Evolutionary conservation across 1,140 invertebrate species (phyloP).

Genomic region (Zophobas morio): DNA sequence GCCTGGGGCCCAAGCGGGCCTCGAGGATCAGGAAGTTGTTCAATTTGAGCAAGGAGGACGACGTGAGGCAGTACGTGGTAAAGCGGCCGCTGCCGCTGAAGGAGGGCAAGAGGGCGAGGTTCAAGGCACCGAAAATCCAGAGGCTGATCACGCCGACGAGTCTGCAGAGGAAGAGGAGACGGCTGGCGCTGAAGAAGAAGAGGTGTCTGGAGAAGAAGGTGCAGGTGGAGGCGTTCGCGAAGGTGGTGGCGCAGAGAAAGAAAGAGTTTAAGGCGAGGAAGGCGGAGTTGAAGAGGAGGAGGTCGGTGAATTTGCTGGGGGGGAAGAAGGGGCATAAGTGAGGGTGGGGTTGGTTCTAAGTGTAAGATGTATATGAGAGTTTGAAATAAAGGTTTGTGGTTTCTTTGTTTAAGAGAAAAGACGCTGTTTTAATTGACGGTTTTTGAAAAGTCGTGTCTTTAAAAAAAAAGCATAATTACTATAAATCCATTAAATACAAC

Average conservation of each 20-base stretch:
- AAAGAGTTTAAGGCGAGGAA: constrained; percentile 73
- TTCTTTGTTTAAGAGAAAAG: no score
- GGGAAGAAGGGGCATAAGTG: neutral
- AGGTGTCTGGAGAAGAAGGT: constrained; percentile 80
- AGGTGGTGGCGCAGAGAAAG: constrained; percentile 83
- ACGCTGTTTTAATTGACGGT: no score
- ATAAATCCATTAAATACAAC: no score
- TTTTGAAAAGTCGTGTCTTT: no score
- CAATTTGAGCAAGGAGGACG: constrained; percentile 82
- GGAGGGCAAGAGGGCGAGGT: constrained; percentile 72
- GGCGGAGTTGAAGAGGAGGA: constrained; percentile 52
- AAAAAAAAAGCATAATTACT: no score
- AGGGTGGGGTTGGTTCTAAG: no score
- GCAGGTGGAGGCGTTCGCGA: constrained; percentile 84
- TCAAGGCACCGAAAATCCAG: constrained; percentile 84
- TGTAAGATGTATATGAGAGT: no score
- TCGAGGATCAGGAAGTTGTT: constrained; percentile 84
- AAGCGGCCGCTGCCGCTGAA: constrained; percentile 76
- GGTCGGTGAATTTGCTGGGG: constrained; percentile 50
- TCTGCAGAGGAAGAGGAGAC: constrained; percentile 82
- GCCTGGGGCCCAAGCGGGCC: constrained; percentile 83
- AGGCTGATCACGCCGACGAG: constrained; percentile 81
- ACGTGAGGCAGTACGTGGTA: constrained; percentile 83
- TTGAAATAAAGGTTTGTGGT: no score
- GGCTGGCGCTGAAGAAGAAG: constrained; percentile 82